Percentiles rank a stretch among this genome's conserved stretches.
Conservation (phyloP, 30 jellyfish, hydroid and myxozoan species). For the Nemopilema nomurai region DNA sequence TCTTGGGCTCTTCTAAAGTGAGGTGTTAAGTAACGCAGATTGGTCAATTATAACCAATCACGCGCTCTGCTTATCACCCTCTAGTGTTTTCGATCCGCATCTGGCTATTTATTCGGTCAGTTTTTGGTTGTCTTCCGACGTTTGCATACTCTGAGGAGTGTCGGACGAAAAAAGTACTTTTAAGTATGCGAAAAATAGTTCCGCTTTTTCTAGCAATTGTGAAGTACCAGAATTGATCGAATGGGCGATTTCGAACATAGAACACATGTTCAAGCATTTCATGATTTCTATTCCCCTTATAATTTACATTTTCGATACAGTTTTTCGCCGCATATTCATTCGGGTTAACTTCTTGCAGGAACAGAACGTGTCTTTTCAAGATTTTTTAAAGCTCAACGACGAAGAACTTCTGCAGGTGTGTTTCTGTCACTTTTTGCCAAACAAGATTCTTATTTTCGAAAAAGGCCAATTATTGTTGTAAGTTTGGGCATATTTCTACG, state of each 20-base stretch:
- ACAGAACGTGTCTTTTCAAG: slow-evolving; percentile 63
- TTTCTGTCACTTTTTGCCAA: neutral
- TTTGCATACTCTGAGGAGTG: too few relatives aligned
- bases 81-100: too few relatives aligned
- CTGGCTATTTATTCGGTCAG: too few relatives aligned
- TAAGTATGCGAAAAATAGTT: too few relatives aligned
- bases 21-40: too few relatives aligned
- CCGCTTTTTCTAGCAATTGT: too few relatives aligned
- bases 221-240: too few relatives aligned
- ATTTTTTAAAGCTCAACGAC: slow-evolving; percentile 60
- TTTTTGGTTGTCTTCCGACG: too few relatives aligned
- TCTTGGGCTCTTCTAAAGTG: too few relatives aligned
- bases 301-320: neutral
- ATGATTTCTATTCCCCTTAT: neutral
- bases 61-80: too few relatives aligned
- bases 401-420: slow-evolving; percentile 74
- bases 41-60: too few relatives aligned
- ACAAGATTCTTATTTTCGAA: neutral
- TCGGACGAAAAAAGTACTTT: too few relatives aligned
- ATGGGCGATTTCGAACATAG: neutral
- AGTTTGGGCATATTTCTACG: neutral
- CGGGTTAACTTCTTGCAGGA: slow-evolving; percentile 37
- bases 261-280: neutral
- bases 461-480: neutral
- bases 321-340: neutral